phyloP scores from a whole-genome alignment of 2,797 vertebrate genomes.

The Dicrostonyx torquatus region DNA sequence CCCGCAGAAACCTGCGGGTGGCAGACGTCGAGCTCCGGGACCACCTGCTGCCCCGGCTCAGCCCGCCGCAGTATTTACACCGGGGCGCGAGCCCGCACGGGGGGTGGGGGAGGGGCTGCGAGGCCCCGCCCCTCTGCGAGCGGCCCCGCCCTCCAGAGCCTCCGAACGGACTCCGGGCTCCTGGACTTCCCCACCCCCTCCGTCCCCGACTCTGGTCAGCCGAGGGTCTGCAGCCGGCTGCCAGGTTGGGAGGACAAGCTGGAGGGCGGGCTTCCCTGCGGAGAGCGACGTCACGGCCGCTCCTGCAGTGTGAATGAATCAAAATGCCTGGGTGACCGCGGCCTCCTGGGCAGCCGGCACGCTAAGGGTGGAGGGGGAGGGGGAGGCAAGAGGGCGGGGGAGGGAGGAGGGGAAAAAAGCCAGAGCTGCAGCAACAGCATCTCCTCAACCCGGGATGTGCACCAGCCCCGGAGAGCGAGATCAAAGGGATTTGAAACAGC shows the following conservation, averaged over 20 bases:
- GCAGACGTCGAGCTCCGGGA: accelerated
- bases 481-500: slow-evolving; percentile 77
- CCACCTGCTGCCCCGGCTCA: slow-evolving; percentile 71
- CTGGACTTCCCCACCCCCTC: background rate
- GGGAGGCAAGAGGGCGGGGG: slow-evolving; percentile 36
- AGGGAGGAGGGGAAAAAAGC: slow-evolving; percentile 69
- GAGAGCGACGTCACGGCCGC: slow-evolving; percentile 92
- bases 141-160: slow-evolving; percentile 77
- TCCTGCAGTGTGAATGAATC: slow-evolving; percentile 98
- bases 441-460: slow-evolving; percentile 80
- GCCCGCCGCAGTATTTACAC: slow-evolving; percentile 67
- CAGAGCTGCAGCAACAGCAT: slow-evolving; percentile 83
- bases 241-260: slow-evolving; percentile 84
- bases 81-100: background rate
- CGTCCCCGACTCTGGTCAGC: slow-evolving; percentile 34
- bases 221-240: slow-evolving; percentile 63
- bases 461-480: slow-evolving; percentile 81
- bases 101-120: background rate
- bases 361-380: slow-evolving; percentile 79
- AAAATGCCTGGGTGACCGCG: slow-evolving; percentile 89
- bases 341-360: slow-evolving; percentile 84
- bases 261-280: slow-evolving; percentile 85
- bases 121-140: slow-evolving; percentile 83
- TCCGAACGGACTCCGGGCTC: background rate
- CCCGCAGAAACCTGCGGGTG: accelerated